These are phyloP conservation scores for Acipenser oxyrinchus DNA, from an alignment of 2,797 vertebrate genomes.

Conservation along the genomic window DNA sequence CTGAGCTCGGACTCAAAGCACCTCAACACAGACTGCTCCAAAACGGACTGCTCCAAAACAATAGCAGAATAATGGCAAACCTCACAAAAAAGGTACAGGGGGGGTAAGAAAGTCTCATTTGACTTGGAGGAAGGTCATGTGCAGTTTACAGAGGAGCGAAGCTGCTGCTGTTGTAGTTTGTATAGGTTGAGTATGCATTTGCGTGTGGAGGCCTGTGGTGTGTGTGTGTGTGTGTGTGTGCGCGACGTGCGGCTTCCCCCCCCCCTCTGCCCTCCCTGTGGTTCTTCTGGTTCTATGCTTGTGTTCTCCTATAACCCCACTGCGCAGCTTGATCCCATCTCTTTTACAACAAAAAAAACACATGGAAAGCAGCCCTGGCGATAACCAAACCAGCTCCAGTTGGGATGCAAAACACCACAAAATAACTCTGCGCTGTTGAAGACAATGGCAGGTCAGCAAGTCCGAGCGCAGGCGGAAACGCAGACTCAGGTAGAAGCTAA, in stretches of 20 bases:
- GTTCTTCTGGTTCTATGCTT: background rate
- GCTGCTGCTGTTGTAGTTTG: too few relatives aligned
- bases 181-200: too few relatives aligned
- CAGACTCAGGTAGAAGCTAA: background rate
- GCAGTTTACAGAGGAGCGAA: too few relatives aligned
- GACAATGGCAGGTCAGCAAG: background rate
- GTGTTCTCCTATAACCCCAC: background rate
- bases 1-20: too few relatives aligned
- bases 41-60: too few relatives aligned
- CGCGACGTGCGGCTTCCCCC: background rate
- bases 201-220: too few relatives aligned
- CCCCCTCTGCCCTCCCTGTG: background rate
- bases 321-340: slow-evolving; percentile 2
- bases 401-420: background rate
- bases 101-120: too few relatives aligned
- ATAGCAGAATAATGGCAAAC: too few relatives aligned
- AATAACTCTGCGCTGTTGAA: background rate
- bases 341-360: background rate
- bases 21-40: too few relatives aligned
- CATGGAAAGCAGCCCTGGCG: background rate
- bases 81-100: too few relatives aligned
- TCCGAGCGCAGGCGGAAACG: background rate
- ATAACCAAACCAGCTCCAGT: background rate
- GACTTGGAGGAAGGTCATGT: too few relatives aligned
- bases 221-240: too few relatives aligned